Base-by-base conservation (phyloP, 2,797 vertebrate genomes). In the Myoxocephalus aenaeus region DNA sequence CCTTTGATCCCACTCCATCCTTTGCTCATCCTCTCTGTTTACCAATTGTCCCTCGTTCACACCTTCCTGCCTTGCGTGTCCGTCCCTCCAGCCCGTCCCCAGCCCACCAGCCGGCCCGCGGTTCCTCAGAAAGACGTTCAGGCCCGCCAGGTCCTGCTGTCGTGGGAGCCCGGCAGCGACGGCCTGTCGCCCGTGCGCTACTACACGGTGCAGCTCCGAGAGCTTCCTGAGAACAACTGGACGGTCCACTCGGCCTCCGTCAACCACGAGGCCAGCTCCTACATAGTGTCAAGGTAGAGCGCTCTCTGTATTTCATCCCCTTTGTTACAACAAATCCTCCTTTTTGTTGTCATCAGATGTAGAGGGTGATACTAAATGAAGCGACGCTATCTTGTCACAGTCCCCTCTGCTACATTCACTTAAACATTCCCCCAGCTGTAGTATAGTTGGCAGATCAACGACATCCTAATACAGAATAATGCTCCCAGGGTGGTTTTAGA, bases 181-280 rank as follows among this genome's bases (percentile, higher is more conserved):
- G 98, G 98, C 22, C 96, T 99, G n/a, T 99, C 98, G 12, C 98
- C 98, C 0, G 96, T 99, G 27, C 96, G 98, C 7, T 99, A 98
- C 93, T 99, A 99, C 93, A 98, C 97, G 0, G 94, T 99, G 77
- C 98, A 99, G 94, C 95, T 91, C n/a, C 87, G 96, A 0, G 96
- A 99, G 93, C 94, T 99, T 70, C 98, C 98, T 0, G 73, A 94
- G 0, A 96, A 94, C 17, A 89, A 95, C 82, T 99, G 98, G 98
- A 94, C 94, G 0, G 96, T 96, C 78, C 97, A 98, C 85, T 96
- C 98, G 0, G 93, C 97, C 18, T 95, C 98, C 0, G 90, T 97
- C 81, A 96, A 94, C 94, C 97, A 95, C 34, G 98, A 99, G 0
- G 91, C 95, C 83, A 93, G 94, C 5, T 90, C 96, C 73, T 97